Evolutionary conservation across 2,113 vertebrate species (phyloP).

Genomic region (Aldabrachelys gigantea): DNA sequence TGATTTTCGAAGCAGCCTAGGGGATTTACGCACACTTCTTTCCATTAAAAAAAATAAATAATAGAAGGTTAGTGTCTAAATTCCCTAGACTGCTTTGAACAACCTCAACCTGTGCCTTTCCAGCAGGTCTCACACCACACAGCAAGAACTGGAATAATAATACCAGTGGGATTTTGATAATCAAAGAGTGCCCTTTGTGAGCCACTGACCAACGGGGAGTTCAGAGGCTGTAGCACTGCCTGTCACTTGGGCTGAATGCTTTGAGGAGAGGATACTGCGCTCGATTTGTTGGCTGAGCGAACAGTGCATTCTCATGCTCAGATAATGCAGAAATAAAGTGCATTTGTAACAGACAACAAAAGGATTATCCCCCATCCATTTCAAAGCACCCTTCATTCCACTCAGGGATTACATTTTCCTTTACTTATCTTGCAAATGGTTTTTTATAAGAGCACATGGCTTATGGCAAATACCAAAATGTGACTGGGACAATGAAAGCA

Average conservation of each 20-base stretch:
- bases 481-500: constrained; percentile 57
- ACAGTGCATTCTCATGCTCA: constrained; percentile 72
- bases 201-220: background rate
- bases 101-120: background rate
- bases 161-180: background rate
- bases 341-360: constrained; percentile 83
- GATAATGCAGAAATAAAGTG: constrained; percentile 84
- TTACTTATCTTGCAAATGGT: constrained; percentile 84
- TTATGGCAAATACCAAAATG: constrained; percentile 75
- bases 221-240: background rate
- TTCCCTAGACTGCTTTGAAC: background rate
- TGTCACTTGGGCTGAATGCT: constrained; percentile 1
- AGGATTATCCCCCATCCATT: constrained; percentile 85
- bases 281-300: constrained; percentile 69
- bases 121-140: background rate
- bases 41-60: background rate
- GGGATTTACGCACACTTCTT: background rate
- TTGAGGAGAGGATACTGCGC: constrained; percentile 61
- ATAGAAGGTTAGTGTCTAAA: constrained; percentile 28
- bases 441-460: constrained; percentile 71
- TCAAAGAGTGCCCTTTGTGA: constrained; percentile 18
- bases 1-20: constrained; percentile 34
- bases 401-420: constrained; percentile 84
- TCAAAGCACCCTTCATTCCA: constrained; percentile 83
- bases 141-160: background rate